Percentiles rank a stretch among this genome's conserved stretches.
phyloP scores from a whole-genome alignment of 2,888 invertebrate species.

The Trichopoda pennipes region DNA sequence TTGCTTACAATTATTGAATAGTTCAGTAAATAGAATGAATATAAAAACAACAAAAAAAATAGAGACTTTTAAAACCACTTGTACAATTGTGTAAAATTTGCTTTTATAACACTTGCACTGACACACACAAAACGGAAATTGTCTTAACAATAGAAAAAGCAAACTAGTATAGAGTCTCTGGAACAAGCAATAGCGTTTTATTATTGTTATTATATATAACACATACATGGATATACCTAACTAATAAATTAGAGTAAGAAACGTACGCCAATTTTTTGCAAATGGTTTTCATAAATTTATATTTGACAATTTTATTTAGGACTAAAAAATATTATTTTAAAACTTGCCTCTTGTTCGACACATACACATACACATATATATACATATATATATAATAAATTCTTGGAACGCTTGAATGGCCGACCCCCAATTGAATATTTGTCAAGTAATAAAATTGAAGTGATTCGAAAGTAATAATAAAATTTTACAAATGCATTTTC shows the following conservation, averaged over 20 bases:
- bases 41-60: no score
- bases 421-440: slow-evolving; percentile 55
- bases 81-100: neutral
- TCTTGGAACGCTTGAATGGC: slow-evolving; percentile 20
- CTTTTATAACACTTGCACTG: slow-evolving; percentile 7
- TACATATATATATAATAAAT: slow-evolving; percentile 31
- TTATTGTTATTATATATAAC: no score
- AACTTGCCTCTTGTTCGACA: slow-evolving; percentile 14
- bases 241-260: slow-evolving; percentile 16
- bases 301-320: slow-evolving; percentile 39
- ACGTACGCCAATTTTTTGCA: slow-evolving; percentile 15
- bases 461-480: slow-evolving; percentile 28
- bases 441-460: slow-evolving; percentile 61
- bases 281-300: slow-evolving; percentile 53
- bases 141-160: slow-evolving; percentile 37
- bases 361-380: no score
- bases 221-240: neutral
- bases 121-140: slow-evolving; percentile 36
- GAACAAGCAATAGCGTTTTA: slow-evolving; percentile 3
- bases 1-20: no score
- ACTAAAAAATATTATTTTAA: slow-evolving; percentile 23
- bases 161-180: slow-evolving; percentile 16
- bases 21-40: neutral
- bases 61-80: neutral
- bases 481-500: neutral